Conservation (phyloP, 2,888 invertebrate genomes). For the Phortica magna region DNA sequence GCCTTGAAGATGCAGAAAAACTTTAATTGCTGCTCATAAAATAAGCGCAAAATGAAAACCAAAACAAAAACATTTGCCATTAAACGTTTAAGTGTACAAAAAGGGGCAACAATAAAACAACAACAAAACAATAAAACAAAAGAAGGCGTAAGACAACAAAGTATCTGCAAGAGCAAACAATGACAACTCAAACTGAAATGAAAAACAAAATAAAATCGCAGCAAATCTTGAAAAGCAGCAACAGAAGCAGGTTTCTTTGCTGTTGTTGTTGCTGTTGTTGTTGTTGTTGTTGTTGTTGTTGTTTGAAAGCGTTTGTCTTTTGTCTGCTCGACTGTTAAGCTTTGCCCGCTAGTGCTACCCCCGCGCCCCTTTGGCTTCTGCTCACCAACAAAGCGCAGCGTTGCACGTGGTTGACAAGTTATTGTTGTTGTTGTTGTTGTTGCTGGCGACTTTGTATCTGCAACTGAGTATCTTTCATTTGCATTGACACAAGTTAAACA, state of each 20-base stretch:
- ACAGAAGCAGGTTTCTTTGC: not conserved
- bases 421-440: not conserved
- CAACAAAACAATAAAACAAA: not conserved
- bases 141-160: not conserved
- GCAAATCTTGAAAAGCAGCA: not conserved
- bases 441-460: not conserved
- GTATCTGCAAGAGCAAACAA: constrained; percentile 11
- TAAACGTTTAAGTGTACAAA: not conserved
- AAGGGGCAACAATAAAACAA: not conserved
- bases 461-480: not conserved
- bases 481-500: not conserved
- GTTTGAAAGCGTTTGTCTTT: not conserved
- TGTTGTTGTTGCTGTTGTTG: not conserved
- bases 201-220: not conserved
- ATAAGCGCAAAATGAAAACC: constrained; percentile 41
- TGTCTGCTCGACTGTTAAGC: not conserved
- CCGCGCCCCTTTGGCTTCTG: not conserved
- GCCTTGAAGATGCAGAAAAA: constrained; percentile 36
- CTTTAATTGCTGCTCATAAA: constrained; percentile 65
- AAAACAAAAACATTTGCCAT: constrained; percentile 40
- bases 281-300: not conserved
- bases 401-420: constrained; percentile 18
- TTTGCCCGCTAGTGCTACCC: not conserved
- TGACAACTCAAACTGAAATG: not conserved
- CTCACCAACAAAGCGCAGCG: not conserved